A percentile compares a stretch with the other conserved stretches of the same genome.
These are phyloP conservation scores for Drosophila tsacasi DNA, from an alignment of 1,140 invertebrate genomes.

Conservation along the genomic window DNA sequence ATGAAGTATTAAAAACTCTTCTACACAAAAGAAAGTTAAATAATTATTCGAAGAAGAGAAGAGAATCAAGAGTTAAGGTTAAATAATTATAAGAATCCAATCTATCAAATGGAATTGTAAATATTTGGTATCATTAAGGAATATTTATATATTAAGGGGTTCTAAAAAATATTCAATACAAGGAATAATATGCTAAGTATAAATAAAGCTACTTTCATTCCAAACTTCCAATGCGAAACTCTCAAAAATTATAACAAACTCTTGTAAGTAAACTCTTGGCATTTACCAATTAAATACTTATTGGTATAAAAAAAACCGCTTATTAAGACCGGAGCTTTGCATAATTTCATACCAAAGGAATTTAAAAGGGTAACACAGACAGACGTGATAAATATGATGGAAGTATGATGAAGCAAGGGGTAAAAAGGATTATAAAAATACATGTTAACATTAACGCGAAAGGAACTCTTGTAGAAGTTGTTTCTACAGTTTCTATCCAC, in stretches of 20 bases:
- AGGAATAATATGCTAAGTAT: too few species aligned
- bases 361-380: constrained; percentile 4
- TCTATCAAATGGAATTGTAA: too few species aligned
- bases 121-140: too few species aligned
- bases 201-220: background rate
- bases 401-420: constrained; percentile 11
- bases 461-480: background rate
- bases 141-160: too few species aligned
- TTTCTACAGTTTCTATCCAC: constrained; percentile 16
- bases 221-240: too few species aligned
- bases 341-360: background rate
- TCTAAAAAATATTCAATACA: too few species aligned
- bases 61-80: too few species aligned
- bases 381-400: background rate
- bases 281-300: background rate
- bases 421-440: constrained; percentile 5
- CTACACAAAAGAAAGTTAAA: too few species aligned
- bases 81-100: too few species aligned
- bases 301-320: background rate
- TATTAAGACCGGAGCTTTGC: background rate
- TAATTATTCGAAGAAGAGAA: too few species aligned
- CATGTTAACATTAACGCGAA: constrained; percentile 12
- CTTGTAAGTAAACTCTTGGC: background rate
- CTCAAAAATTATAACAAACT: background rate
- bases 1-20: too few species aligned